Evolutionary conservation across 2,888 invertebrate genomes (phyloP).

Genomic region (Pollenia amentaria): DNA sequence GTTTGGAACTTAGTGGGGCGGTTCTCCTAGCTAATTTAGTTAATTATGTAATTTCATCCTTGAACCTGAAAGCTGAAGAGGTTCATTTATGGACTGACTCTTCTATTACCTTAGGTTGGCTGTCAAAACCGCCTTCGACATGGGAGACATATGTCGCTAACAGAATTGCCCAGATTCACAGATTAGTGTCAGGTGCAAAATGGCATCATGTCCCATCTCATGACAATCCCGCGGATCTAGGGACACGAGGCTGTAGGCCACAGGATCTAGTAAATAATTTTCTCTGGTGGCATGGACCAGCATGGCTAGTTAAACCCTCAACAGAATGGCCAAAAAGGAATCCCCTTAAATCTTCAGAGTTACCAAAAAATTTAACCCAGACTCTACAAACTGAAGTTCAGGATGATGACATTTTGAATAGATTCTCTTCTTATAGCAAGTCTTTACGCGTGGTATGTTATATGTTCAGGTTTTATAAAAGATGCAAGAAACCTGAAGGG

Average conservation of each 20-base stretch:
- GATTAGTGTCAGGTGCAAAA: neutral
- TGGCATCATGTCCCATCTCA: slow-evolving; percentile 14
- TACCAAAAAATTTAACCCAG: too few relatives aligned
- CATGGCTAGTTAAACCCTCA: neutral
- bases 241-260: slow-evolving; percentile 28
- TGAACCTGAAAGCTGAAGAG: neutral
- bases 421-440: too few relatives aligned
- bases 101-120: neutral
- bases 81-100: slow-evolving; percentile 15
- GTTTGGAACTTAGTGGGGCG: too few relatives aligned
- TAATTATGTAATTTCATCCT: neutral
- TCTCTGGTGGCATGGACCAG: slow-evolving; percentile 42
- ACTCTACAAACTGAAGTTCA: too few relatives aligned
- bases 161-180: neutral
- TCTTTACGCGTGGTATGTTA: too few relatives aligned
- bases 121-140: too few relatives aligned
- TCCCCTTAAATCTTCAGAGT: too few relatives aligned
- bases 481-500: too few relatives aligned
- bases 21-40: neutral
- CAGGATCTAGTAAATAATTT: slow-evolving; percentile 17
- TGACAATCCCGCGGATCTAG: slow-evolving; percentile 35
- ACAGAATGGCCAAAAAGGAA: too few relatives aligned
- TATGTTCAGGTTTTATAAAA: too few relatives aligned
- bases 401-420: too few relatives aligned
- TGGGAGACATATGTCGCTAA: too few relatives aligned